phyloP scores from a whole-genome alignment of 2,113 vertebrate genomes.

The Carettochelys insculpta region DNA sequence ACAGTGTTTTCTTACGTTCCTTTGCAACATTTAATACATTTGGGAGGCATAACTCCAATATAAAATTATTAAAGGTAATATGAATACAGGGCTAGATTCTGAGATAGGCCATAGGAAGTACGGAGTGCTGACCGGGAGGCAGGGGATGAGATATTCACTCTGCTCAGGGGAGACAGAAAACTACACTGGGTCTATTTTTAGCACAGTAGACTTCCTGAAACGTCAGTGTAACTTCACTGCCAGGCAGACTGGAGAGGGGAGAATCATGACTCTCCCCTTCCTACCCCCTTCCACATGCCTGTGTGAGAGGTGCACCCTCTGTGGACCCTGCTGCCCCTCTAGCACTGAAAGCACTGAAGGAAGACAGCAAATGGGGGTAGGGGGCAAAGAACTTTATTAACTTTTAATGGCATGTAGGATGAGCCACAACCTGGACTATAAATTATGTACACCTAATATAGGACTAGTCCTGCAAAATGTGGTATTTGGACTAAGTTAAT shows the following conservation, averaged over 20 bases:
- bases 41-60: not conserved
- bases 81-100: not conserved
- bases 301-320: not conserved
- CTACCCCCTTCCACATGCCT: not conserved
- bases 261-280: not conserved
- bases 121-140: not conserved
- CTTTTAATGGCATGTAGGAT: not conserved
- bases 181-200: not conserved
- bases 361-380: accelerated
- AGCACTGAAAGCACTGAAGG: not conserved
- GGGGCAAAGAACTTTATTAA: too few relatives aligned
- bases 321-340: not conserved
- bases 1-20: not conserved
- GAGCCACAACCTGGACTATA: not conserved
- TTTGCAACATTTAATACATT: not conserved
- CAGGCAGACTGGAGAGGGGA: not conserved
- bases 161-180: not conserved
- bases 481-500: not conserved
- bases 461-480: not conserved
- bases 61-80: not conserved
- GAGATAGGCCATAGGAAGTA: not conserved
- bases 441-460: not conserved
- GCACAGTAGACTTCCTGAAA: not conserved
- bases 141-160: not conserved
- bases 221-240: not conserved